Percentiles rank a stretch among this genome's conserved stretches.
phyloP scores from a whole-genome alignment of 2,113 vertebrate genomes.

The Myotis yumanensis region DNA sequence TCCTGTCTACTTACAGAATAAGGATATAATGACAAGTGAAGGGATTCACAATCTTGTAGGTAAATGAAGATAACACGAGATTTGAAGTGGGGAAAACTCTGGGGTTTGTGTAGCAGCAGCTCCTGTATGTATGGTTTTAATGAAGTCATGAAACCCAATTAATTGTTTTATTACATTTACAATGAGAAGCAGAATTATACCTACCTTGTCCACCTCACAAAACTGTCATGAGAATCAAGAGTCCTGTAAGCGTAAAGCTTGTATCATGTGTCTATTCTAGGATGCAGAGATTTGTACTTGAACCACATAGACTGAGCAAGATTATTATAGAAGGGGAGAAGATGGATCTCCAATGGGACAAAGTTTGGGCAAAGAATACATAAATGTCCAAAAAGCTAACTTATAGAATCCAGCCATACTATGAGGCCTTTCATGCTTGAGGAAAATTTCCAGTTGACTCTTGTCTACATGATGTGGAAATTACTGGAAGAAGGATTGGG shows the following conservation, averaged over 20 bases:
- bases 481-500: neutral
- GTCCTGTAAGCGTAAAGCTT: neutral
- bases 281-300: neutral
- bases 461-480: neutral
- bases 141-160: neutral
- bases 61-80: neutral
- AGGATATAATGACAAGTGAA: neutral
- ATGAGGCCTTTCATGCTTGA: neutral
- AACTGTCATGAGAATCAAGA: neutral
- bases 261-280: neutral
- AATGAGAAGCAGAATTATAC: neutral
- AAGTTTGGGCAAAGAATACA: neutral
- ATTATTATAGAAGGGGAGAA: neutral
- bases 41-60: neutral
- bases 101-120: neutral
- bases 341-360: neutral
- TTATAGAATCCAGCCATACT: neutral
- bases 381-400: neutral
- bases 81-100: neutral
- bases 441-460: neutral
- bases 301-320: neutral
- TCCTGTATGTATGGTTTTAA: neutral
- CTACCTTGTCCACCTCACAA: neutral
- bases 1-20: neutral
- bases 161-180: neutral